These are phyloP conservation scores for Perca schrenkii DNA, from an alignment of 2,113 vertebrate genomes.

Conservation along the genomic window DNA sequence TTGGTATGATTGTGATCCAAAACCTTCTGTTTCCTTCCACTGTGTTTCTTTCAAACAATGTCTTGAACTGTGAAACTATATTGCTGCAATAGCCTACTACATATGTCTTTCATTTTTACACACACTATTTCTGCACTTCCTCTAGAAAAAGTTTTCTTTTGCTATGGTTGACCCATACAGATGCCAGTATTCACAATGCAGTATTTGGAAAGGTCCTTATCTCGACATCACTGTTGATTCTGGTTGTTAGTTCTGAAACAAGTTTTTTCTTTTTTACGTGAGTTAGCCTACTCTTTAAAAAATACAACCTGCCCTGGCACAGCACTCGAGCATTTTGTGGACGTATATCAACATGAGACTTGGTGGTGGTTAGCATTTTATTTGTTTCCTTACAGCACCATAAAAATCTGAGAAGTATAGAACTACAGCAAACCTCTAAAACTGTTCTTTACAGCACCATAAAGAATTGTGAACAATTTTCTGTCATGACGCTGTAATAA, in stretches of 20 bases:
- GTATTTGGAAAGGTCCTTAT: not conserved
- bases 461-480: constrained; percentile 12
- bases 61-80: not conserved
- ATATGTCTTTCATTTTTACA: no score
- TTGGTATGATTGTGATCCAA: no score
- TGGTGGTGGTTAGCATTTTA: constrained; percentile 2
- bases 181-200: accelerated
- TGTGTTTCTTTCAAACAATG: no score
- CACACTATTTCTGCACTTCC: not conserved
- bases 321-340: not conserved
- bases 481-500: not conserved
- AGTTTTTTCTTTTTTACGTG: not conserved
- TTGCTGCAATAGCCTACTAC: not conserved
- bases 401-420: not conserved
- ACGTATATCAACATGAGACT: not conserved
- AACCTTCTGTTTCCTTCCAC: no score
- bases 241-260: not conserved
- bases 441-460: not conserved
- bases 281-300: not conserved
- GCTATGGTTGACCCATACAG: not conserved
- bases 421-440: not conserved
- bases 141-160: not conserved
- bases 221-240: no score
- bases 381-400: constrained; percentile 4
- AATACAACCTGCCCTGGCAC: not conserved